Conservation (phyloP, 2,113 vertebrate genomes). For the Sula dactylatra region DNA sequence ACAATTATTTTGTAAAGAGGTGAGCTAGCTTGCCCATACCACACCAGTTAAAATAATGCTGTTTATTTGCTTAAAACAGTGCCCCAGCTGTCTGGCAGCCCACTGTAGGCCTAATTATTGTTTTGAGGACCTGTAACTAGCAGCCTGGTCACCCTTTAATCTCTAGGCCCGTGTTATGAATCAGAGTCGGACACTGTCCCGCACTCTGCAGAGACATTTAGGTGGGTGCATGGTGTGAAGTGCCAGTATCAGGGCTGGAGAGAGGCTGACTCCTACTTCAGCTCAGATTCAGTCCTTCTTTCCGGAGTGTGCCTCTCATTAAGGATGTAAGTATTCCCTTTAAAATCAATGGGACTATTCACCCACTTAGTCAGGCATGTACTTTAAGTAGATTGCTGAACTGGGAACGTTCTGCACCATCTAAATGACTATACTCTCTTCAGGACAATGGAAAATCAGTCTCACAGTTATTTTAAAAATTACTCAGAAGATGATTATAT, state of each 20-base stretch:
- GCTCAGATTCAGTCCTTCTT: neutral
- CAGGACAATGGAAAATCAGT: conserved; percentile 34
- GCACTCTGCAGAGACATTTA: neutral
- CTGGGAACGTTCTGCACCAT: neutral
- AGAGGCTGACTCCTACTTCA: neutral
- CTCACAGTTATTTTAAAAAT: conserved; percentile 10
- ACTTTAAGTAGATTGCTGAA: conserved; percentile 12
- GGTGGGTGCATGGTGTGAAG: accelerated
- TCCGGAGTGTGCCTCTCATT: neutral
- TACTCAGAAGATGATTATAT: neutral
- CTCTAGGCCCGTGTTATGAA: neutral
- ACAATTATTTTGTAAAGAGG: accelerated
- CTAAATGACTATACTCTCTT: neutral
- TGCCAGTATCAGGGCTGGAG: neutral
- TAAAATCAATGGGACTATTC: neutral
- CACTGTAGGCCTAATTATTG: accelerated
- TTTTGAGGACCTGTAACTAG: neutral
- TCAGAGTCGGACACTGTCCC: too few species aligned
- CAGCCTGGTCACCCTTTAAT: neutral
- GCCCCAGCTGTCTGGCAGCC: neutral
- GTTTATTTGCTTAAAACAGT: neutral
- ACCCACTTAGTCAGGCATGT: neutral
- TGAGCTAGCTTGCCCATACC: neutral
- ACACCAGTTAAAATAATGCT: neutral
- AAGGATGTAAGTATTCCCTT: neutral